Evolutionary conservation across 2,113 vertebrate species (phyloP).

Genomic region (Rhinoptilus africanus): DNA sequence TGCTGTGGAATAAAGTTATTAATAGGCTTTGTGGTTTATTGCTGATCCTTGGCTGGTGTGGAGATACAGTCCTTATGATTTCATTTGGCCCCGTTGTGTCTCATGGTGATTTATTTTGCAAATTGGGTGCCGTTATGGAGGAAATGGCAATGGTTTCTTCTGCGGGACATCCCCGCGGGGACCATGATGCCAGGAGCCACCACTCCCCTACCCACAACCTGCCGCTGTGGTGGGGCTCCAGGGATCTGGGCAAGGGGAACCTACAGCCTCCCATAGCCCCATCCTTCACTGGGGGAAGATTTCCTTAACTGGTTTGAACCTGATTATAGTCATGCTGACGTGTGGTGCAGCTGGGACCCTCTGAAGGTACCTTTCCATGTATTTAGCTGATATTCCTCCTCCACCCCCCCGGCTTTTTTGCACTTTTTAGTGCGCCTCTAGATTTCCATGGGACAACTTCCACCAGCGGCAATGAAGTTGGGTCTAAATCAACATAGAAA

Average conservation of each 20-base stretch:
- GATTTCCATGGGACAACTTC: background rate
- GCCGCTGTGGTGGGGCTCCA: fast-evolving
- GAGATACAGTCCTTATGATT: background rate
- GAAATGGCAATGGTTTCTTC: background rate
- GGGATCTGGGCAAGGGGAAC: background rate
- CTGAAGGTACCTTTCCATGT: background rate
- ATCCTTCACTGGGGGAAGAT: background rate
- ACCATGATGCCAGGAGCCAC: background rate
- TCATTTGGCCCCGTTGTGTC: background rate
- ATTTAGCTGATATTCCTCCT: background rate
- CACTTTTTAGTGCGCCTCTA: background rate
- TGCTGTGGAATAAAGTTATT: background rate
- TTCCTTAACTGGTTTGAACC: background rate
- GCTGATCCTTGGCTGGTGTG: background rate
- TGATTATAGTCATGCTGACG: background rate
- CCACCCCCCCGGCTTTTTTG: background rate
- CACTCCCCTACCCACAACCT: background rate
- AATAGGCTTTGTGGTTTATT: background rate
- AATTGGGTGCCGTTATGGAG: background rate
- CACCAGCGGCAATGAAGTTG: background rate
- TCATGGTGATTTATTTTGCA: background rate
- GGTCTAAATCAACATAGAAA: background rate
- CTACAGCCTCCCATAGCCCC: fast-evolving
- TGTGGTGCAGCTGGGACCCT: background rate
- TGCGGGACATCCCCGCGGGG: background rate